phyloP scores from a whole-genome alignment of 2,888 invertebrate species.

The Macrosiphum euphorbiae region DNA sequence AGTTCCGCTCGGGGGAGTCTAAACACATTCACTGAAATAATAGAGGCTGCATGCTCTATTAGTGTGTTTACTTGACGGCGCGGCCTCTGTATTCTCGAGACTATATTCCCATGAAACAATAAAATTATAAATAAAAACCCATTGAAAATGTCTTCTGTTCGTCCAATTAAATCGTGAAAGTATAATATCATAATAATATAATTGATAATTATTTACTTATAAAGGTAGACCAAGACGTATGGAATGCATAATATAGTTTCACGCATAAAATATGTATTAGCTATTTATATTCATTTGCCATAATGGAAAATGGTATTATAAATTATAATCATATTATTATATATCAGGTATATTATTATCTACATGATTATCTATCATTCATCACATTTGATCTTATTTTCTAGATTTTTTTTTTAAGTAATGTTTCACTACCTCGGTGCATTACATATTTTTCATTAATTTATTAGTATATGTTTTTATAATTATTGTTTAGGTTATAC shows the following conservation, averaged over 20 bases:
- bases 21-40: conserved; percentile 37
- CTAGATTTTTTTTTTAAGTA: background rate
- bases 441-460: background rate
- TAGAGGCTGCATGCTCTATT: background rate
- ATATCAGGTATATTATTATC: background rate
- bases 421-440: background rate
- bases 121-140: background rate
- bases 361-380: background rate
- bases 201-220: background rate
- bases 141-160: background rate
- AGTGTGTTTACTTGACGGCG: background rate
- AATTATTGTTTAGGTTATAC: background rate
- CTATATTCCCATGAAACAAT: conserved; percentile 7
- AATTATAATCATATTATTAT: too few species aligned
- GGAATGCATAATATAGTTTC: background rate
- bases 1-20: conserved; percentile 44
- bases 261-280: background rate
- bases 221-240: background rate
- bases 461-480: background rate
- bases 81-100: background rate
- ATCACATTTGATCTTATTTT: background rate
- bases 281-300: background rate
- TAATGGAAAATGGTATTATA: background rate
- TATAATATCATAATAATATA: background rate
- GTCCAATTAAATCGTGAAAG: conserved; percentile 20